Percentiles rank a stretch among this genome's conserved stretches.
Conservation (phyloP, 1,140 invertebrate species). For the Paraescarpia echinospica region DNA sequence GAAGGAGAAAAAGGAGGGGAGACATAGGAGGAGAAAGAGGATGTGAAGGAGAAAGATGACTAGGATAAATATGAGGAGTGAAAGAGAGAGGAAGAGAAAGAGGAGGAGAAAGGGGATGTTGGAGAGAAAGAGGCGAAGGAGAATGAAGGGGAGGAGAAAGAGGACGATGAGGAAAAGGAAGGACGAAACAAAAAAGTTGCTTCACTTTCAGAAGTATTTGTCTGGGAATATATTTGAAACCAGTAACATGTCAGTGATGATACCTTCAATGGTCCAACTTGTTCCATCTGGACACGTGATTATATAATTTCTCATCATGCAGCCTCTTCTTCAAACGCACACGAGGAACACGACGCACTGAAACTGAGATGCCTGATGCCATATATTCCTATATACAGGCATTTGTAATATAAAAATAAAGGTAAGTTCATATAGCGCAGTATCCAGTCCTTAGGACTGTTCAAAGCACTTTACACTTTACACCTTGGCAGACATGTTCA, state of each 20-base stretch:
- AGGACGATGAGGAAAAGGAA: neutral
- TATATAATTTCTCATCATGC: neutral
- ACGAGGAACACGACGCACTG: neutral
- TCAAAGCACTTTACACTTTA: no score
- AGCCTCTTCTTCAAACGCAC: neutral
- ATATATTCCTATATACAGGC: no score
- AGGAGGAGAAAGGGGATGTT: neutral
- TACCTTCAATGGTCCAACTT: neutral
- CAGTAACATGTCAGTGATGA: neutral
- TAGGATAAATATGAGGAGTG: neutral
- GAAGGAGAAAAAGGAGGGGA: no score
- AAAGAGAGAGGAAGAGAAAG: neutral
- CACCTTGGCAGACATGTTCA: no score
- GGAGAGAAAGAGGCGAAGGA: neutral
- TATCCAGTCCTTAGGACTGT: no score
- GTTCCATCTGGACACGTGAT: neutral
- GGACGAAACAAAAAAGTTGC: neutral
- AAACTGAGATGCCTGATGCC: neutral
- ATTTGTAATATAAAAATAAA: no score
- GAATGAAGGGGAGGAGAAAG: neutral
- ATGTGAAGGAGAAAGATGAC: no score
- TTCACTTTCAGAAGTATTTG: neutral
- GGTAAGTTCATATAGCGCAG: no score
- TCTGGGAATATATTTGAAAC: no score
- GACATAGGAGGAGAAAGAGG: no score